Conservation (phyloP, 1,140 invertebrate species). For the Rhyacophila brunnea region DNA sequence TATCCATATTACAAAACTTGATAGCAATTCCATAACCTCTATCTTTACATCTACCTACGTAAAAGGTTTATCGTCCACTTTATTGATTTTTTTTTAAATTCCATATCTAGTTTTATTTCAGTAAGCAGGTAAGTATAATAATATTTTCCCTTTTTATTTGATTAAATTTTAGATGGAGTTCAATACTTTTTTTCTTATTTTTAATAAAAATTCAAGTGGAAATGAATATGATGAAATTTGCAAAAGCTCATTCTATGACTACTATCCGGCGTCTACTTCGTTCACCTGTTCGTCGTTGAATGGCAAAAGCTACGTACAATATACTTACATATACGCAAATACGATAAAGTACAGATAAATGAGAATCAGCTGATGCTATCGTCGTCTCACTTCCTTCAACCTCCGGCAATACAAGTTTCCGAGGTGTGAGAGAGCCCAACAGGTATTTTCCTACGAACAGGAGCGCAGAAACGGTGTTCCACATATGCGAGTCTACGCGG, state of each 20-base stretch:
- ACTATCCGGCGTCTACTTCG: not conserved
- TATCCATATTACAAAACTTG: no score
- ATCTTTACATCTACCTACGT: no score
- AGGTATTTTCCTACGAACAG: conserved; percentile 1
- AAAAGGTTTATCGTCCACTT: no score
- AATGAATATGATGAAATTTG: no score
- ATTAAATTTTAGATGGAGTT: no score
- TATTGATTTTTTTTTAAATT: no score
- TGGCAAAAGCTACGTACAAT: not conserved
- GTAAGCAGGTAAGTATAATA: no score
- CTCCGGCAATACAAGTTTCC: not conserved
- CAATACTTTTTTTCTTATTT: no score
- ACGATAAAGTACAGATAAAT: not conserved
- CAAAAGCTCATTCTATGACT: not conserved
- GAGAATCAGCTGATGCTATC: not conserved
- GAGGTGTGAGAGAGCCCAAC: conserved; percentile 4
- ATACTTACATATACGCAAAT: not conserved
- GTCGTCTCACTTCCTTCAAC: conserved; percentile 9
- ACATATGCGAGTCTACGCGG: conserved; percentile 16
- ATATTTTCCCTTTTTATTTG: no score
- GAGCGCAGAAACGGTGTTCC: conserved; percentile 10
- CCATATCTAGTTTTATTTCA: no score
- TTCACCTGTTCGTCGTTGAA: not conserved
- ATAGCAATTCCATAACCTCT: no score
- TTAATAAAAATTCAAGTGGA: no score